These are phyloP conservation scores for Passerculus sandwichensis DNA, from an alignment of 2,797 vertebrate genomes.

Conservation along the genomic window DNA sequence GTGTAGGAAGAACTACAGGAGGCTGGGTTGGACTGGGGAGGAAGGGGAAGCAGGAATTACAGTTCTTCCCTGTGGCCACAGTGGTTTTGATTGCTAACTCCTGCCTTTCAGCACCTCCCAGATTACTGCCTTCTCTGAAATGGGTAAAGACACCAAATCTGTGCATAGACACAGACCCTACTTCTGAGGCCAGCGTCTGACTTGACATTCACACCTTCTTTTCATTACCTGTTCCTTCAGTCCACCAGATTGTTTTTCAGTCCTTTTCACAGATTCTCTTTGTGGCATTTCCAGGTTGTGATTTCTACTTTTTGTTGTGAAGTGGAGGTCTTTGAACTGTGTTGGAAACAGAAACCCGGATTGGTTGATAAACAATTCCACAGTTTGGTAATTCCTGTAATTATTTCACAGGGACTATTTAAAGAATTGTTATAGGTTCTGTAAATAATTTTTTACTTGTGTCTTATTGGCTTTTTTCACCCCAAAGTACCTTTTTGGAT, in stretches of 20 bases:
- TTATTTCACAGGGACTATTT: not conserved
- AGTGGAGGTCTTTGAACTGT: not conserved
- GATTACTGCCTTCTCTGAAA: not conserved
- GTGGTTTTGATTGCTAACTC: not conserved
- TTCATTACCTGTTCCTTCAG: not conserved
- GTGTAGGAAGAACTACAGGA: not conserved
- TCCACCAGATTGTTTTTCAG: not conserved
- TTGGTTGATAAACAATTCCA: not conserved
- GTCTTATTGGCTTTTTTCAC: not conserved
- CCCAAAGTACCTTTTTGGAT: not conserved
- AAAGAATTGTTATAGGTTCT: not conserved
- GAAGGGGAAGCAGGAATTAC: not conserved
- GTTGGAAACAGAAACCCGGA: not conserved
- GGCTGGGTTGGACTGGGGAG: not conserved
- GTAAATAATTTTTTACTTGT: not conserved
- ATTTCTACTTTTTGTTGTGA: not conserved
- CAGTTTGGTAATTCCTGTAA: not conserved
- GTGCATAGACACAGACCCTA: not conserved
- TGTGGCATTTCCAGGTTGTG: not conserved
- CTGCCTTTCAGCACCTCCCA: not conserved
- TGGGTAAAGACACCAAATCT: not conserved
- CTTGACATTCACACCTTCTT: not conserved
- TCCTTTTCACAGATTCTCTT: not conserved
- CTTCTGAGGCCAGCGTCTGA: not conserved
- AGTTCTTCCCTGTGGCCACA: not conserved